These are phyloP conservation scores for Agriopis marginaria DNA, from an alignment of 2,888 invertebrate genomes.

Conservation along the genomic window DNA sequence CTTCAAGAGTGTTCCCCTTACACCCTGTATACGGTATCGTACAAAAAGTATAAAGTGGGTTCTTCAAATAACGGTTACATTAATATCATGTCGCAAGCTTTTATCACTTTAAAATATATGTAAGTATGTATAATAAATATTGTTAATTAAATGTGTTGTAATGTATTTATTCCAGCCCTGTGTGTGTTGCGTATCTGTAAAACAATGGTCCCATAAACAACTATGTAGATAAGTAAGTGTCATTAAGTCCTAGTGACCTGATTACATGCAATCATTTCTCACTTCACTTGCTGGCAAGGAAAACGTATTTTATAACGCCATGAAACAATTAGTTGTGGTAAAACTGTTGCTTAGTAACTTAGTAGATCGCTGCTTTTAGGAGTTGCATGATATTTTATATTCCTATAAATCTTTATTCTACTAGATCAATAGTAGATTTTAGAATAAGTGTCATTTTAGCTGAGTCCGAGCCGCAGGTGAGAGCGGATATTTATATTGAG, in stretches of 20 bases:
- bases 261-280: slow-evolving; percentile 24
- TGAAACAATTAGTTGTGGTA: background rate
- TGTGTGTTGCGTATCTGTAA: slow-evolving; percentile 6
- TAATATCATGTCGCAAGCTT: too few relatives aligned
- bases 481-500: too few relatives aligned
- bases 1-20: too few relatives aligned
- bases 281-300: slow-evolving; percentile 7
- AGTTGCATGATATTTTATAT: too few relatives aligned
- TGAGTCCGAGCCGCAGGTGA: too few relatives aligned
- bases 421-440: background rate
- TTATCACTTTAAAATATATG: too few relatives aligned
- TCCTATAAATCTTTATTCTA: background rate
- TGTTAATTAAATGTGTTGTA: background rate
- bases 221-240: slow-evolving; percentile 21
- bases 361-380: background rate
- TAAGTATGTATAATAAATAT: background rate
- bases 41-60: too few relatives aligned
- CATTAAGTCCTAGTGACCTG: slow-evolving; percentile 23
- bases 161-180: slow-evolving; percentile 18
- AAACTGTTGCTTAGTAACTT: background rate
- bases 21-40: too few relatives aligned
- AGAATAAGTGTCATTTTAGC: too few relatives aligned
- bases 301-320: slow-evolving; percentile 1
- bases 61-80: too few relatives aligned
- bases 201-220: slow-evolving; percentile 31